Evolutionary conservation across 92 coral and sea anemone genomes (phyloP), one percentile per base, ranked within the genome.

Genomic region (Micromussa lordhowensis): DNA sequence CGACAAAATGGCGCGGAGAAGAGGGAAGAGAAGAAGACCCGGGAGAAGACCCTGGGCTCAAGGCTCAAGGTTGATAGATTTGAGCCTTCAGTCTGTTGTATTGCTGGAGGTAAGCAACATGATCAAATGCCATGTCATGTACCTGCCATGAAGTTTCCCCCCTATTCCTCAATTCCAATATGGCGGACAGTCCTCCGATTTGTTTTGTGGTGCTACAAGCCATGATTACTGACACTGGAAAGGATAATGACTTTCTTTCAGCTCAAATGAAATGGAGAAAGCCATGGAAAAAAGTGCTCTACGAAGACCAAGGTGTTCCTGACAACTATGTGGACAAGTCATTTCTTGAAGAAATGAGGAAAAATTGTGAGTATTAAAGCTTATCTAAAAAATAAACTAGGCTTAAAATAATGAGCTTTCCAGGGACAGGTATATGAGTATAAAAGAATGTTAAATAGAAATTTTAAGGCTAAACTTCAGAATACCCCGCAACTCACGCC

Each of bases 311-410:
- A 76, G 98, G 94, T 63, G 94, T 93, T 74, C 97, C 99, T 28
- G 99, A 97, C 76, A 97, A 97, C 85, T 94, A 97, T 92, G 99
- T 97, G n/a, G 99, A 95, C 88, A 82, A 92, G 63, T 94, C 99
- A 70, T 97, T 97, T 84, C 90, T 97, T 69, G 98, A 94, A 53
- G 96, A 97, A 74, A 88, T 97, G 98, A 95, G 77, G 80, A 97
- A 97, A 86, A 97, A 97, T 85, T 88, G 99, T 97, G 77, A 94
- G 95, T 54, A 78, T 59, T n/a, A n/a, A n/a, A n/a, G n/a, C n/a
- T n/a, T n/a, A n/a, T n/a, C n/a, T n/a, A n/a, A n/a, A n/a, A n/a
- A n/a, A n/a, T n/a, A n/a, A n/a, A n/a, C n/a, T n/a, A n/a, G n/a
- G n/a, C n/a, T n/a, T n/a, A n/a, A n/a, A n/a, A n/a, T n/a, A n/a